These are phyloP conservation scores for Barbus barbus DNA, from an alignment of 2,113 vertebrate genomes.

Conservation along the genomic window DNA sequence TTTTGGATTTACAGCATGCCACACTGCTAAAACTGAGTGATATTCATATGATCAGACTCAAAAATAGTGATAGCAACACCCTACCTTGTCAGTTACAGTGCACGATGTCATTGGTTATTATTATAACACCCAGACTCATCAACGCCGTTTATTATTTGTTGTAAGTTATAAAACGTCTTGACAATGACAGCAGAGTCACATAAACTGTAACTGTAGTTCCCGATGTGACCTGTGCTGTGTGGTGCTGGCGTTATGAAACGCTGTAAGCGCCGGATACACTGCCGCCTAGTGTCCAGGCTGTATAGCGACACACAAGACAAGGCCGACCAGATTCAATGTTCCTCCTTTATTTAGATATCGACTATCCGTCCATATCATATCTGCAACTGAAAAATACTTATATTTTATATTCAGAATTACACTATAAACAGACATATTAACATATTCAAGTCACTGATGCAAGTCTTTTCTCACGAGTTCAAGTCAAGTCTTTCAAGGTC, in stretches of 20 bases:
- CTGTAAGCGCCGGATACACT: not conserved
- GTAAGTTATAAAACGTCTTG: not conserved
- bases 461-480: no score
- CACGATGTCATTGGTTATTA: not conserved
- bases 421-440: no score
- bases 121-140: not conserved
- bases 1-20: no score
- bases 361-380: not conserved
- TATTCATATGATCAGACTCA: not conserved
- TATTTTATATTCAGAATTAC: no score
- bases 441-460: not conserved
- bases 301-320: not conserved
- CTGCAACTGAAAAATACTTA: not conserved
- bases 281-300: slow-evolving; percentile 2
- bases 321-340: no score
- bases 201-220: not conserved
- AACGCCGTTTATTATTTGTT: not conserved
- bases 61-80: not conserved
- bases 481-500: not conserved
- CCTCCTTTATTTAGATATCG: not conserved
- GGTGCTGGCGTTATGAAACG: not conserved
- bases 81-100: not conserved
- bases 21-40: no score
- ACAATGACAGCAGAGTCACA: not conserved
- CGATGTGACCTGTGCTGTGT: not conserved